Base-by-base conservation (phyloP, 2,888 invertebrate species). In the Phlogophora meticulosa region DNA sequence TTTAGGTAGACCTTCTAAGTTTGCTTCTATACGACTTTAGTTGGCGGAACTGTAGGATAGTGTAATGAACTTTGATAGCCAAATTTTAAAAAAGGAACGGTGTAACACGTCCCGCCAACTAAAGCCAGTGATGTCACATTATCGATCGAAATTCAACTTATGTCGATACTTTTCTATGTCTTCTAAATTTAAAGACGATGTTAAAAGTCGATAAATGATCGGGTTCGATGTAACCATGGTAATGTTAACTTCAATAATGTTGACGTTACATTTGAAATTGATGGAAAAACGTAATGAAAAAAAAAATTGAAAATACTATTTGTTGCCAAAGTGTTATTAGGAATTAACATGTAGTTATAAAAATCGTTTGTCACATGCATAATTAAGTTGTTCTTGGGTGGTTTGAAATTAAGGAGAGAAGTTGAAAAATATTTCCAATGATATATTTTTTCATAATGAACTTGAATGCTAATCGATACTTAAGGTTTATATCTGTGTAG, bases 281-380 rank as follows among this genome's bases (percentile, higher is more conserved):
- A 91, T 85, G 90, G 90, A 88, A 86, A 89, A 88, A 80, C 61
- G 7, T 57, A 62, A 70, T 28, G 51, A 68, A 73, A 86, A 79
- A 78, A 85, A 87, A 89, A 88, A 85, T 78, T 83, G 86, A 89
- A 92, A 92, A 92, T 91, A 93, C 90, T 93, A 93, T 94, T 95
- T 95, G 96, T 96, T 96, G 96, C 96, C 96, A 96, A 96, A 96
- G 92, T 95, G 95, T 95, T 95, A 91, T 95, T 95, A 95, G 93
- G 91, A 89, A 92, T 95, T 90, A 91, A 92, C 92, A 86, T 91
- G 92, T 94, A 95, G 94, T 92, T 94, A 90, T 94, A 93, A 93
- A 91, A 92, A 93, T 94, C 92, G 95, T 94, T 95, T 95, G 95
- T 95, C 95, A 90, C 94, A 92, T 93, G 91, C 95, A 94, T 94